Conservation (phyloP, 2,888 invertebrate species). For the Saturnia pavonia region DNA sequence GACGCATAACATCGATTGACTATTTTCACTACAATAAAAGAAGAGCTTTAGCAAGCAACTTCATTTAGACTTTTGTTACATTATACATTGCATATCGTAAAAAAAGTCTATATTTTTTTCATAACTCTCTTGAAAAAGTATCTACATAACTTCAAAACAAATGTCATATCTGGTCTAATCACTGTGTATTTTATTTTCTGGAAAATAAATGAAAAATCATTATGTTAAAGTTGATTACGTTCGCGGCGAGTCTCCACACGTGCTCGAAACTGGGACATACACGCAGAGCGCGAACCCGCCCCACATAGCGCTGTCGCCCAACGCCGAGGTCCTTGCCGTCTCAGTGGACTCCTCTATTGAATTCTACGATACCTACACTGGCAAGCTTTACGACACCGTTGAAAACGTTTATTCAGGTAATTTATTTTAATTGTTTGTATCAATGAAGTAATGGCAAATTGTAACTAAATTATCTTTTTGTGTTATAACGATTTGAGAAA, state of each 20-base stretch:
- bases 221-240: constrained; percentile 86
- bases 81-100: too few species aligned
- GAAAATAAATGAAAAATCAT: background rate
- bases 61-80: too few species aligned
- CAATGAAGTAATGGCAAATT: background rate
- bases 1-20: too few species aligned
- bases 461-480: background rate
- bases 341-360: constrained; percentile 84
- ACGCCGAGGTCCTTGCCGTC: constrained; percentile 89
- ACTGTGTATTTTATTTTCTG: background rate
- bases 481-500: background rate
- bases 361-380: constrained; percentile 87
- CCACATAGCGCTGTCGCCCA: constrained; percentile 88
- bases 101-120: too few species aligned
- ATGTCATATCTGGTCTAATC: too few species aligned
- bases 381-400: constrained; percentile 84
- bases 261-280: constrained; percentile 84
- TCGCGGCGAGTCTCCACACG: constrained; percentile 89
- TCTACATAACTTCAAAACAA: too few species aligned
- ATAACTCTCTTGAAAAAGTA: too few species aligned
- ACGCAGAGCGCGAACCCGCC: constrained; percentile 80
- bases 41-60: too few species aligned
- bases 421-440: constrained; percentile 20
- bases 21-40: too few species aligned
- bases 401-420: constrained; percentile 84